A percentile compares a stretch with the other conserved stretches of the same genome.
Conservation (phyloP, 2,888 invertebrate species). For the Pyrgus malvae region DNA sequence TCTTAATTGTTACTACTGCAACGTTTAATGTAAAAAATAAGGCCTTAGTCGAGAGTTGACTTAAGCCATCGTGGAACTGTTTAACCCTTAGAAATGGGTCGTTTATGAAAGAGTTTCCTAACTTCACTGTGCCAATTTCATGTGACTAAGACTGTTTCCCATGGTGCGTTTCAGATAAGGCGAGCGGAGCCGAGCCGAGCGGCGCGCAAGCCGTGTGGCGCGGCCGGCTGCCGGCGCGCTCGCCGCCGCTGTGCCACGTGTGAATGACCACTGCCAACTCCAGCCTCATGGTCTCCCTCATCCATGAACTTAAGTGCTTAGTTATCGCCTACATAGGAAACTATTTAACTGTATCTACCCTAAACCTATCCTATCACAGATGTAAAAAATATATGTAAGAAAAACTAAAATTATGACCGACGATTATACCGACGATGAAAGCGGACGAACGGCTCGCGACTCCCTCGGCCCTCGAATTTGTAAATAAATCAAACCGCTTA, state of each 20-base stretch:
- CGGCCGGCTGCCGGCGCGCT: constrained; percentile 63
- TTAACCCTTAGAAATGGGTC: too few relatives aligned
- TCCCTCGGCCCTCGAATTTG: constrained; percentile 52
- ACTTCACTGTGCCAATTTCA: background rate
- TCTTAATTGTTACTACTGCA: too few relatives aligned
- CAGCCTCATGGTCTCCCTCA: constrained; percentile 27
- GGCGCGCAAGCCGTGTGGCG: constrained; percentile 59
- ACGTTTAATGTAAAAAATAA: too few relatives aligned
- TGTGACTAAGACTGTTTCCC: background rate
- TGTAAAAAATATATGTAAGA: constrained; percentile 11
- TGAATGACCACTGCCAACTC: constrained; percentile 43
- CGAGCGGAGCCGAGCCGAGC: constrained; percentile 51
- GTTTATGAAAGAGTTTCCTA: background rate
- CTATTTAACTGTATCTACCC: constrained; percentile 11
- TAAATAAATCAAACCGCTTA: constrained; percentile 68
- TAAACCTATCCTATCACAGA: constrained; percentile 12
- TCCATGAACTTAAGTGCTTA: constrained; percentile 26
- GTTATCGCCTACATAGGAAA: constrained; percentile 23
- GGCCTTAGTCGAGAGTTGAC: too few relatives aligned
- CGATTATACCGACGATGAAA: background rate
- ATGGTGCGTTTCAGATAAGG: constrained; percentile 58
- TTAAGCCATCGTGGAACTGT: too few relatives aligned
- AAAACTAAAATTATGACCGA: background rate
- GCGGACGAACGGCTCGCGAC: constrained; percentile 48
- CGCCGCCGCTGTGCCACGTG: constrained; percentile 68